These are phyloP conservation scores for Calameuta idolon DNA, from an alignment of 2,888 invertebrate species.

Conservation along the genomic window DNA sequence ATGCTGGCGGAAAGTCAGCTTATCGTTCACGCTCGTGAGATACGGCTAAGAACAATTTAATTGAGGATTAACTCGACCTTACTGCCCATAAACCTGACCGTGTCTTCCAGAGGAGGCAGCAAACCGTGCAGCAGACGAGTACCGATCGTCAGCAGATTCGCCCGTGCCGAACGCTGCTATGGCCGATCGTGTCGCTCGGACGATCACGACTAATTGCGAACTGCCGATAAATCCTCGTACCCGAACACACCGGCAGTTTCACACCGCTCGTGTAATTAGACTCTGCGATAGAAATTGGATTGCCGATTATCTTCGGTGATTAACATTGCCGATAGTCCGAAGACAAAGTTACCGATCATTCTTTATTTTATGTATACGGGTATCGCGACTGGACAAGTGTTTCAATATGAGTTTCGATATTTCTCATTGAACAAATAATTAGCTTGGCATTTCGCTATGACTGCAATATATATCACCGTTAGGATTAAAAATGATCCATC, in stretches of 20 bases:
- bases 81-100: constrained; percentile 35
- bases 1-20: constrained; percentile 29
- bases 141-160: background rate
- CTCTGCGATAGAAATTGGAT: constrained; percentile 8
- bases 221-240: background rate
- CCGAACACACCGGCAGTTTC: background rate
- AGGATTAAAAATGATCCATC: background rate
- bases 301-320: constrained; percentile 1
- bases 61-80: constrained; percentile 37
- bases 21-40: constrained; percentile 35
- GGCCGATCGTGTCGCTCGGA: background rate
- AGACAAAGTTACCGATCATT: background rate
- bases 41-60: constrained; percentile 40
- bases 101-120: background rate
- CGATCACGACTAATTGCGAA: background rate
- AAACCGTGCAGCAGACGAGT: background rate
- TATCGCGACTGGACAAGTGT: background rate
- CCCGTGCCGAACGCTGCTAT: background rate
- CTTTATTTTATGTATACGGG: background rate
- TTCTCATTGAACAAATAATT: background rate
- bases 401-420: background rate
- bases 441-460: background rate
- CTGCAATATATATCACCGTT: background rate
- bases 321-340: background rate
- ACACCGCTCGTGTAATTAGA: background rate